phyloP scores from a whole-genome alignment of 2,113 vertebrate genomes.

The Chaetura pelagica region DNA sequence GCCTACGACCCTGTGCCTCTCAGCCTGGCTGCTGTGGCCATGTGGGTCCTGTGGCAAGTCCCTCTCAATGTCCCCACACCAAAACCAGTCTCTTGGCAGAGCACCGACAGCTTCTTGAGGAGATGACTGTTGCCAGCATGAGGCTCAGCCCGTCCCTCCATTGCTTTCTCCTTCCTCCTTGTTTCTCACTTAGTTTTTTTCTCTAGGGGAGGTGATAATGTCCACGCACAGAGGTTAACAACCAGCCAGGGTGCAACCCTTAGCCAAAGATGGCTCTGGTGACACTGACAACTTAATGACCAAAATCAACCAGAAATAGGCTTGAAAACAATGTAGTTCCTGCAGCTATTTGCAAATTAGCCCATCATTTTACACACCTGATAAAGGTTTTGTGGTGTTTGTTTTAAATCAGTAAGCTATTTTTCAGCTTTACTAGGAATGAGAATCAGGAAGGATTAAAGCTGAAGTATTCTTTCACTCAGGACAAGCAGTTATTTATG shows the following conservation, averaged over 20 bases:
- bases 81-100: rapidly evolving
- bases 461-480: background rate
- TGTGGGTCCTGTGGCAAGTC: background rate
- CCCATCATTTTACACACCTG: background rate
- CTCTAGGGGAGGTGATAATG: background rate
- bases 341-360: background rate
- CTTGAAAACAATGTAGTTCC: rapidly evolving
- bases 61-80: background rate
- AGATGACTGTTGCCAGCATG: rapidly evolving
- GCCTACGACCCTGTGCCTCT: background rate
- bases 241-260: background rate
- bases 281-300: rapidly evolving
- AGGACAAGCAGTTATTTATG: background rate
- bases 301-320: background rate
- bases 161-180: rapidly evolving
- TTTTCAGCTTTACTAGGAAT: background rate
- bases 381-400: background rate
- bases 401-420: background rate
- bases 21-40: rapidly evolving
- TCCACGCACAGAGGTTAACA: background rate
- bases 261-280: rapidly evolving
- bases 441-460: background rate
- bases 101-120: rapidly evolving
- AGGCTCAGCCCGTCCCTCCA: background rate
- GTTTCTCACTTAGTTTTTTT: background rate